These are phyloP conservation scores for Camelus bactrianus DNA, from an alignment of 2,113 vertebrate genomes.

Conservation along the genomic window DNA sequence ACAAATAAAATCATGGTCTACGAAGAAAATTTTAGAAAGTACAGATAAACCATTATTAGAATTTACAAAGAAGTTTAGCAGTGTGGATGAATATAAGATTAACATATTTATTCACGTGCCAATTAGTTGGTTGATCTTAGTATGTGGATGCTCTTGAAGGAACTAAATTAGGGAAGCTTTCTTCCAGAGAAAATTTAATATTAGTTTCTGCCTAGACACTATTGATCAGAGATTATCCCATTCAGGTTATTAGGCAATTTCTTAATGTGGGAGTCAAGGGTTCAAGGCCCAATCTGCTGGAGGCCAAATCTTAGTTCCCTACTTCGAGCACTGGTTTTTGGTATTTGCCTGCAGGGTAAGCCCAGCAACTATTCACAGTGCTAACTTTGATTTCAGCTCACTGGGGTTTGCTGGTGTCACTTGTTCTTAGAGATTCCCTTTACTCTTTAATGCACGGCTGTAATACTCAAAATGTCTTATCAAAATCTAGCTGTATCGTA, in stretches of 20 bases:
- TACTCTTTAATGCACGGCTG: neutral
- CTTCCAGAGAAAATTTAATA: conserved; percentile 14
- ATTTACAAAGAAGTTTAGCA: conserved; percentile 9
- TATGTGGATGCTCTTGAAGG: neutral
- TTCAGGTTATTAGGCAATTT: neutral
- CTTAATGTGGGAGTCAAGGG: neutral
- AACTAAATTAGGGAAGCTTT: conserved; percentile 19
- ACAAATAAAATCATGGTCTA: conserved; percentile 15
- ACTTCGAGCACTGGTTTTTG: neutral
- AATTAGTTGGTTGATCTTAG: neutral
- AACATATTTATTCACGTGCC: neutral
- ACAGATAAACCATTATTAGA: neutral
- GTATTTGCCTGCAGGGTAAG: neutral
- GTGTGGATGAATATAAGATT: neutral
- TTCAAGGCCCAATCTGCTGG: neutral
- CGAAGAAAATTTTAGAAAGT: neutral
- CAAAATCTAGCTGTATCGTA: neutral
- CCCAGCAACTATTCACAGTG: neutral
- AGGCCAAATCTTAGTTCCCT: neutral
- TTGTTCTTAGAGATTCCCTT: neutral
- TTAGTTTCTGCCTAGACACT: conserved; percentile 24
- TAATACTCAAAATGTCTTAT: neutral
- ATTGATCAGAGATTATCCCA: neutral
- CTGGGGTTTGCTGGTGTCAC: neutral
- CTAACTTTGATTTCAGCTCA: neutral